Conservation (phyloP, 2,888 invertebrate species). For the Aricia artaxerxes region DNA sequence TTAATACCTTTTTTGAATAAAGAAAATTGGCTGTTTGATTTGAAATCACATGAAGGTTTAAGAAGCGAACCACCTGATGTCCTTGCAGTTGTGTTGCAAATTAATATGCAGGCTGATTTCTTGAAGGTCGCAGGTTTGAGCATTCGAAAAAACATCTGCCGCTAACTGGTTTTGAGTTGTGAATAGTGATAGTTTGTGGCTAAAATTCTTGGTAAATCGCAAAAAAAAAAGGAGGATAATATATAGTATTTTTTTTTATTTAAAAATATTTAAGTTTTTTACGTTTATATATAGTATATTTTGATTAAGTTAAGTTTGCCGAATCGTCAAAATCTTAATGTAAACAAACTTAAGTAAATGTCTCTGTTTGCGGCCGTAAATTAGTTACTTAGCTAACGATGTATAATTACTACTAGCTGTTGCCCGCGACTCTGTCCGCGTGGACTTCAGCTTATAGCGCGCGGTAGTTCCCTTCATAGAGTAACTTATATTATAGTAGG, state of each 20-base stretch:
- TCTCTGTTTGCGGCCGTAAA: neutral
- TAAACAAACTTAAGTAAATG: too few relatives aligned
- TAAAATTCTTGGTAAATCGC: slow-evolving; percentile 15
- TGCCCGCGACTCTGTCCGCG: too few relatives aligned
- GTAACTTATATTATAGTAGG: too few relatives aligned
- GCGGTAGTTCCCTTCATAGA: too few relatives aligned
- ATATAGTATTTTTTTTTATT: neutral
- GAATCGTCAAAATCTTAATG: too few relatives aligned
- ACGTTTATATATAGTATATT: neutral
- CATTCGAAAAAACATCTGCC: slow-evolving; percentile 16
- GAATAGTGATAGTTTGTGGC: slow-evolving; percentile 4
- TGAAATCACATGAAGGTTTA: neutral
- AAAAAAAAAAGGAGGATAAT: neutral
- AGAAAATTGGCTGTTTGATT: neutral
- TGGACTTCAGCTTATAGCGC: too few relatives aligned
- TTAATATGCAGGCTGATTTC: slow-evolving; percentile 16
- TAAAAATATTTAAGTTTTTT: neutral
- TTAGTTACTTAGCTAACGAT: neutral
- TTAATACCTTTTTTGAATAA: neutral
- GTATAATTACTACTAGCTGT: neutral
- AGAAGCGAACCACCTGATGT: slow-evolving; percentile 3
- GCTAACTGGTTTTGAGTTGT: slow-evolving; percentile 16
- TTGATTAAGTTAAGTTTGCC: too few relatives aligned
- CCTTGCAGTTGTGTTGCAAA: slow-evolving; percentile 2
- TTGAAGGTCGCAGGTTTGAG: slow-evolving; percentile 21